These are phyloP conservation scores for Macrocentrus cingulum DNA, from an alignment of 1,140 invertebrate species.

Conservation along the genomic window DNA sequence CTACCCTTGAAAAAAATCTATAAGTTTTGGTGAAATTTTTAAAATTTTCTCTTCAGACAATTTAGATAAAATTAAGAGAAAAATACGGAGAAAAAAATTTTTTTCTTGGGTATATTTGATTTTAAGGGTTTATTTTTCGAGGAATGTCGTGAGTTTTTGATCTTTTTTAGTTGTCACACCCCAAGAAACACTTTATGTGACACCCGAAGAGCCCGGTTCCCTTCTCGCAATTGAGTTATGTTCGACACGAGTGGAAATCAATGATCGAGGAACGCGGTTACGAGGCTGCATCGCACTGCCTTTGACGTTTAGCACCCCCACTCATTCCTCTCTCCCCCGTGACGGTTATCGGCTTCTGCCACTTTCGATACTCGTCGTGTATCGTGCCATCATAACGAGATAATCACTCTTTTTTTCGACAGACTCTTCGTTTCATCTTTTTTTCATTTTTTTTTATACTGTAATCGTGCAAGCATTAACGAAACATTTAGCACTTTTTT, in stretches of 20 bases:
- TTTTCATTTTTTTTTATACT: neutral
- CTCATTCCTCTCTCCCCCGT: slow-evolving; percentile 11
- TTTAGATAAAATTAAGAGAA: no score
- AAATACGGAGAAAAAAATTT: no score
- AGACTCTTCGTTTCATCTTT: neutral
- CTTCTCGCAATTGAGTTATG: slow-evolving; percentile 25
- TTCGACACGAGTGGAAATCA: slow-evolving; percentile 28
- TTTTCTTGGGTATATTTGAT: slow-evolving; percentile 30
- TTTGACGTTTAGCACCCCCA: slow-evolving; percentile 24
- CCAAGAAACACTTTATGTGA: no score
- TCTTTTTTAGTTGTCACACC: no score
- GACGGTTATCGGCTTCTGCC: slow-evolving; percentile 25
- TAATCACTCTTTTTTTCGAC: slow-evolving; percentile 9
- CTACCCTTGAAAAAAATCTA: no score
- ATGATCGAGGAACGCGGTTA: slow-evolving; percentile 34
- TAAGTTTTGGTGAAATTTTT: no score
- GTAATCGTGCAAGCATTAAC: neutral
- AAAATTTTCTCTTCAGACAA: no score
- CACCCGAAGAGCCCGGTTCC: neutral
- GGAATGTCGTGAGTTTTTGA: no score
- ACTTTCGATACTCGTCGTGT: slow-evolving; percentile 24
- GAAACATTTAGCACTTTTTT: no score
- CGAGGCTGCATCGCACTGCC: slow-evolving; percentile 24
- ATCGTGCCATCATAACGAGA: slow-evolving; percentile 16
- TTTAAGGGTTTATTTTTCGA: neutral